These are phyloP conservation scores for Hoplostethus mediterraneus DNA, from an alignment of 2,797 vertebrate genomes.

Conservation along the genomic window DNA sequence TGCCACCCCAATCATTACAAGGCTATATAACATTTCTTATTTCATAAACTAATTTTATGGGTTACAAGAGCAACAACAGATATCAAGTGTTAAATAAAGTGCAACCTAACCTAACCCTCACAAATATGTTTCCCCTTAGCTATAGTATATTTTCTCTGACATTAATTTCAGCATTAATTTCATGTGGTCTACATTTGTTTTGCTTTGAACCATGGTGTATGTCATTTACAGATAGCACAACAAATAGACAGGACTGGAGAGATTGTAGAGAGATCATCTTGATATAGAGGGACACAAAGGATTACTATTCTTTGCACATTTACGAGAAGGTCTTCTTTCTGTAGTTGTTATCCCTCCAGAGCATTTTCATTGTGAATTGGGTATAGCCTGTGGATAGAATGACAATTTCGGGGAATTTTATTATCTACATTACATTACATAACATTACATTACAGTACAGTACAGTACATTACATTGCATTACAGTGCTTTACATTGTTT, in stretches of 20 bases:
- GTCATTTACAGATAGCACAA: too few species aligned
- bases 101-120: not conserved
- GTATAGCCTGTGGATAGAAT: too few species aligned
- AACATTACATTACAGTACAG: too few species aligned
- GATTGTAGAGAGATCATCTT: too few species aligned
- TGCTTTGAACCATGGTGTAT: too few species aligned
- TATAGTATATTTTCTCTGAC: not conserved
- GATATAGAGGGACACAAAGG: too few species aligned
- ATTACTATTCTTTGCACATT: too few species aligned
- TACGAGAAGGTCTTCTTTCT: too few species aligned
- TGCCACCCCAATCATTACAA: not conserved
- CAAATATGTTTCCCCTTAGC: not conserved
- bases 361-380: too few species aligned
- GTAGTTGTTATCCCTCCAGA: too few species aligned
- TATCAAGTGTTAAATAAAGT: not conserved
- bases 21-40: not conserved
- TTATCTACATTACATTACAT: slow-evolving; percentile 48
- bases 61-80: not conserved
- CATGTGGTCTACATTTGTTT: not conserved
- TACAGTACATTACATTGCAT: too few species aligned
- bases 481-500: slow-evolving; percentile 26
- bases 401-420: slow-evolving; percentile 27
- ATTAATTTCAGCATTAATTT: not conserved
- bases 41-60: not conserved
- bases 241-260: too few species aligned